A percentile compares a stretch with the other conserved stretches of the same genome.
Conservation (phyloP, 2,113 vertebrate genomes). For the Corythornis vintsioides region DNA sequence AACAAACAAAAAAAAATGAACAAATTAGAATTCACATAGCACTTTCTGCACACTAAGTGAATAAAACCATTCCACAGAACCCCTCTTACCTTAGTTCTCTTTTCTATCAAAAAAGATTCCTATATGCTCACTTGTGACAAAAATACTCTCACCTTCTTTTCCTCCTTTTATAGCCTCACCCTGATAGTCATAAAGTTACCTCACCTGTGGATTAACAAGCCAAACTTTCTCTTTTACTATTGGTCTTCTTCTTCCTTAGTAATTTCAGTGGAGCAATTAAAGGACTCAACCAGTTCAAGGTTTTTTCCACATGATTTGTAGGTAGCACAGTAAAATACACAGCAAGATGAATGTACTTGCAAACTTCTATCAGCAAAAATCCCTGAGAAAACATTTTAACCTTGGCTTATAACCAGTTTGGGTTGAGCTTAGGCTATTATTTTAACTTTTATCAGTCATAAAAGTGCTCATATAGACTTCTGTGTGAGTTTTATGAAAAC, state of each 20-base stretch:
- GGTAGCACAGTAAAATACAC: neutral
- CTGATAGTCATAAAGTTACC: neutral
- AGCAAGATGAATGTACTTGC: neutral
- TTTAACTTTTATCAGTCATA: neutral
- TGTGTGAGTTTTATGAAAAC: neutral
- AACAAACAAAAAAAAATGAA: neutral
- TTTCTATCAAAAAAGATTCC: neutral
- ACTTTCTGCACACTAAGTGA: neutral
- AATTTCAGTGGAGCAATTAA: neutral
- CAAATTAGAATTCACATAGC: neutral
- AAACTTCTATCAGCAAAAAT: neutral
- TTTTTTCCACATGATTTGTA: neutral
- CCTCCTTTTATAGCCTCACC: neutral
- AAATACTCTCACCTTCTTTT: accelerated
- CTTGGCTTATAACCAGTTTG: neutral
- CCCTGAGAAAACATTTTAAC: neutral
- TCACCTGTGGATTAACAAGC: neutral
- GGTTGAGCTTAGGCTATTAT: neutral
- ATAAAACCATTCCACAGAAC: neutral
- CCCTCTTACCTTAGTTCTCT: neutral
- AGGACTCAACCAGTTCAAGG: neutral
- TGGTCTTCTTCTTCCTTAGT: neutral
- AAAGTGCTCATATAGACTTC: neutral
- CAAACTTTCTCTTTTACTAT: neutral
- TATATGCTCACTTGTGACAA: neutral